Evolutionary conservation across 2,888 invertebrate genomes (phyloP), one percentile per base, ranked within the genome.

Genomic region (Cryptocephalus moraei): DNA sequence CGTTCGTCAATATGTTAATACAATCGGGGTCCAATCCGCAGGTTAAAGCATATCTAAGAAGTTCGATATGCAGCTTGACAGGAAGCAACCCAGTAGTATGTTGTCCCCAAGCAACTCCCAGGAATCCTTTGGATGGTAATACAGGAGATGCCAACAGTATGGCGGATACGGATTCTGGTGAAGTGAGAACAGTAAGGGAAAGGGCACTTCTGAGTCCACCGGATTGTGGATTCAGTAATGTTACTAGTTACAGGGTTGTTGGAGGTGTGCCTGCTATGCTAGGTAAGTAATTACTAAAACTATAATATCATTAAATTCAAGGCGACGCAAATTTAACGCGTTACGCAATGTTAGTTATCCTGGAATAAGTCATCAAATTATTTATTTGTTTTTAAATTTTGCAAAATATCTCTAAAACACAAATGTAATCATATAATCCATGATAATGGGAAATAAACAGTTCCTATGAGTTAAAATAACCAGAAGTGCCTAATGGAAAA

Each of bases 1-100:
- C 22, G 2, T 22, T 22, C 22, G 6, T 22, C 22, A 22, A 22
- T 22, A 22, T 22, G 2, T 22, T 22, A 22, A 22, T 22, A 22
- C 22, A 22, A 22, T 22, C 22, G 3, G 22, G 22, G 2, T 22
- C 22, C 6, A 22, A 22, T 22, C 22, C 22, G 22, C 22, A 22
- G 22, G 22, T 22, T 22, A 22, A 22, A 22, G 22, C 22, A 22
- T 68, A 75, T 49, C 66, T 90, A 44, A 73, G 81, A 46, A 73
- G 73, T 41, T 83, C 84, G 0, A 74, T 82, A 11, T 91, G 91
- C 59, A 84, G 84, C 0, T 84, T 78, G 54, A 76, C 79, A 9
- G 81, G 80, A 0, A 65, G 58, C 6, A 73, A 76, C 46, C 86
- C 87, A 9, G 74, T 80, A 69, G 86, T 90, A 3, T 79, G 79